Percentiles rank a stretch among this genome's conserved stretches.
These are phyloP conservation scores for Melinaea menophilus DNA, from an alignment of 2,888 invertebrate genomes.

Conservation along the genomic window DNA sequence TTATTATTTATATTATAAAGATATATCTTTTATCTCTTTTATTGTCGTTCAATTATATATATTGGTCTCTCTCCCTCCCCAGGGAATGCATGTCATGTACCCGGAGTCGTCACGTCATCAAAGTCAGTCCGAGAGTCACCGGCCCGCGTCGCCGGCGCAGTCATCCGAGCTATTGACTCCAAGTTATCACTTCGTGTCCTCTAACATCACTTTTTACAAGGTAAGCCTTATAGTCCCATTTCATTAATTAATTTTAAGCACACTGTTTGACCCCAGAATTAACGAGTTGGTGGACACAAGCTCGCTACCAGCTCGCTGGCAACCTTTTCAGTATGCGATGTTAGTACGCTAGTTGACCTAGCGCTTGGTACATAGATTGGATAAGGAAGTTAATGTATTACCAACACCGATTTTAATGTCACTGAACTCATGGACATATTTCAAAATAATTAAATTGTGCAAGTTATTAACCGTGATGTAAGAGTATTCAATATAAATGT, in stretches of 20 bases:
- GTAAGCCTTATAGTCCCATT: constrained; percentile 36
- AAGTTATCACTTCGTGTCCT: constrained; percentile 39
- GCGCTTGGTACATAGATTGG: no score
- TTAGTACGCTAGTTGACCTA: no score
- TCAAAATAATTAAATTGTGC: background rate
- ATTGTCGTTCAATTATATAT: background rate
- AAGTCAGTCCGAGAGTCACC: constrained; percentile 65
- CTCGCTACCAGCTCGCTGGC: no score
- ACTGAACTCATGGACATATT: background rate
- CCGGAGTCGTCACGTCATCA: constrained; percentile 76
- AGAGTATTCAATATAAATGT: background rate
- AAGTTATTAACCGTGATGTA: constrained; percentile 1
- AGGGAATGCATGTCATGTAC: constrained; percentile 94
- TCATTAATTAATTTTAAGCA: no score
- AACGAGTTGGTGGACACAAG: no score
- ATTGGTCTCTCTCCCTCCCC: constrained; percentile 27
- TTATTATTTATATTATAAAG: no score
- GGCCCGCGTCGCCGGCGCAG: constrained; percentile 67
- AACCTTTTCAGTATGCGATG: no score
- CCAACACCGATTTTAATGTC: no score
- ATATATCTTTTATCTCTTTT: background rate
- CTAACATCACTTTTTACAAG: constrained; percentile 64
- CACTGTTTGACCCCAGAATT: no score
- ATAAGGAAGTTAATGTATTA: no score
- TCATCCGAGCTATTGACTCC: constrained; percentile 48